Evolutionary conservation across 2,113 vertebrate species (phyloP).

Genomic region (Plecotus auritus): DNA sequence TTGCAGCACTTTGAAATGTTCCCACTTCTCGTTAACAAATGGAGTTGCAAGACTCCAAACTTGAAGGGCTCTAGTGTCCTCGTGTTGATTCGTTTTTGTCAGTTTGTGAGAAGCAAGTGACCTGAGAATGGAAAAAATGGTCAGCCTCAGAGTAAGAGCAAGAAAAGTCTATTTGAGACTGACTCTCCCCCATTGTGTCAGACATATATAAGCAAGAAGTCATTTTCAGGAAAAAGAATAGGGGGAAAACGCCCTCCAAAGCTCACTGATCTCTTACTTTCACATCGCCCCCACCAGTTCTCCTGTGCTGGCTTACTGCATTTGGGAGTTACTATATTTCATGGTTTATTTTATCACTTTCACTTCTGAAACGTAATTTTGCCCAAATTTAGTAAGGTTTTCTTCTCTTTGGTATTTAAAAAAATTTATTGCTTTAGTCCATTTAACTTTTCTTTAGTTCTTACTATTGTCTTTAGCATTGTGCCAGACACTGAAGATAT

Average conservation of each 20-base stretch:
- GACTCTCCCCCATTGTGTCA: background rate
- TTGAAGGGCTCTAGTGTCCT: background rate
- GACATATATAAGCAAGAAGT: background rate
- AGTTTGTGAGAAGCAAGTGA: background rate
- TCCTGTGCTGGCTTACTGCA: background rate
- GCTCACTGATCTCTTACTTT: background rate
- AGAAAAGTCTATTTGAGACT: background rate
- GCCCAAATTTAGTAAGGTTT: background rate
- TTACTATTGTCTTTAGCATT: background rate
- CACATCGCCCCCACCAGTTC: background rate
- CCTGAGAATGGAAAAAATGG: background rate
- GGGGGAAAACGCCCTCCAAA: background rate
- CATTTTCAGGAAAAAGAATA: slow-evolving; percentile 4
- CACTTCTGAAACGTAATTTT: background rate
- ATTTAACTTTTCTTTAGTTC: background rate
- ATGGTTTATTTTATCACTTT: background rate
- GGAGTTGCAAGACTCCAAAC: background rate
- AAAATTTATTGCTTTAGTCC: background rate
- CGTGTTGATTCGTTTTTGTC: background rate
- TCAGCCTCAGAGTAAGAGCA: background rate
- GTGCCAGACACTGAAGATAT: background rate
- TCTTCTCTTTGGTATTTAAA: background rate
- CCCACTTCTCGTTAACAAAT: background rate
- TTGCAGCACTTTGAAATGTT: background rate
- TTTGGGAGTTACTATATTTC: background rate